Evolutionary conservation across 23 tunicate genomes (phyloP), one percentile per base, ranked within the genome.

Genomic region (Ascidia mentula): DNA sequence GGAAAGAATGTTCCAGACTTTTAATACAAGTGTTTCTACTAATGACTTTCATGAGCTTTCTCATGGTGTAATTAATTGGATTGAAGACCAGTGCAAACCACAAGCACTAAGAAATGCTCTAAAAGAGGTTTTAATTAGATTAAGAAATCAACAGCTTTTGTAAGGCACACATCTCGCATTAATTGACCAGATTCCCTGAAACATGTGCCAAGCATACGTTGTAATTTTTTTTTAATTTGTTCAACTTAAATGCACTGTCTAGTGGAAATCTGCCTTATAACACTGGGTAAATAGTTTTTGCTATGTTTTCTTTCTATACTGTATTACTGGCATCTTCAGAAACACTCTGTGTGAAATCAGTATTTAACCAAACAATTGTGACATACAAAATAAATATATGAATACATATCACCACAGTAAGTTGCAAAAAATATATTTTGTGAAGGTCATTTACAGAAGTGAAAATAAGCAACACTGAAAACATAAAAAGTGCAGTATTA

Each of bases 11-110:
- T 92, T 92, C 75, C 79, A 59, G 2, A 75, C 97, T 6, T 92
- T 92, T 38, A 83, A 83, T 75, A 36, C 89, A 17, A 76, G 82
- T 46, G 85, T 92, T 36, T 83, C 92, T 0, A 81, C 90, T 0
- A 78, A 72, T 45, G 79, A 79, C 39, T 92, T 92, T 72, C 89
- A 87, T 46, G 86, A 90, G 32, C 82, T 92, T 28, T 87, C 97
- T 0, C 86, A 72, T 65, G 92, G 89, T 33, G 84, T 87, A 0
- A 87, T 92, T 74, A 87, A 87, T 39, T 92, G 97, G 97, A 87
- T 92, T 37, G 97, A 92, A 79, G 92, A 92, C 32, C 84, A 92
- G 37, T 92, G 97, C 71, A 86, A 91, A 72, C 97, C 97, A 3
- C 86, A 85, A 31, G 45, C 39, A 18, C 79, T 92, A 15, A 80